phyloP scores from a whole-genome alignment of 2,113 vertebrate genomes.

The Oceanites oceanicus region DNA sequence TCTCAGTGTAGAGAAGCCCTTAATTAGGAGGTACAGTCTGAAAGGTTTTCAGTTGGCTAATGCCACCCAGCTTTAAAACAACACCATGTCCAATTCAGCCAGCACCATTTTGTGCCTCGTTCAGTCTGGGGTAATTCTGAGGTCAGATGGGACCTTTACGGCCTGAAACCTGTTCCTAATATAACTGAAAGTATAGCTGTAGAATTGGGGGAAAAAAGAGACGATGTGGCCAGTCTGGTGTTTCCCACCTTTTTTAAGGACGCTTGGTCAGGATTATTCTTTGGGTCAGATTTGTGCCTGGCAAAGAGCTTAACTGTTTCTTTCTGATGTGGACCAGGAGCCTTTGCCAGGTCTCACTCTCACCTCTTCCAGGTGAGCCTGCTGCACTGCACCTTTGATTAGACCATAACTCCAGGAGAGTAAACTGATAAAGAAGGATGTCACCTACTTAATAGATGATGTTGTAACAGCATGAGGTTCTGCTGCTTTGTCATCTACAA shows the following conservation, averaged over 20 bases:
- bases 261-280: not conserved
- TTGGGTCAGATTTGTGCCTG: not conserved
- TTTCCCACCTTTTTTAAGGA: not conserved
- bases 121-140: not conserved
- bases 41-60: not conserved
- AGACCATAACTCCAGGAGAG: not conserved
- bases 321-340: not conserved
- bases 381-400: not conserved
- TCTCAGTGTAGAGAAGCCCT: not conserved
- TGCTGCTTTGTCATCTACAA: not conserved
- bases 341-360: not conserved
- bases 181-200: not conserved
- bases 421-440: not conserved
- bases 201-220: not conserved
- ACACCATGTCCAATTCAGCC: not conserved
- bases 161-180: not conserved
- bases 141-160: not conserved
- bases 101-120: not conserved
- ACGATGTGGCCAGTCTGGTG: not conserved
- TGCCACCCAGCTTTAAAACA: conserved; percentile 9
- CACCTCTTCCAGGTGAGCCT: not conserved
- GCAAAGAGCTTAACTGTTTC: not conserved
- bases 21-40: not conserved
- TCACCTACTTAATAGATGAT: not conserved
- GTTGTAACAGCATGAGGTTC: not conserved